Evolutionary conservation across 30 jellyfish, hydroid and myxozoan genomes (phyloP).

Genomic region (Turritopsis dohrnii): DNA sequence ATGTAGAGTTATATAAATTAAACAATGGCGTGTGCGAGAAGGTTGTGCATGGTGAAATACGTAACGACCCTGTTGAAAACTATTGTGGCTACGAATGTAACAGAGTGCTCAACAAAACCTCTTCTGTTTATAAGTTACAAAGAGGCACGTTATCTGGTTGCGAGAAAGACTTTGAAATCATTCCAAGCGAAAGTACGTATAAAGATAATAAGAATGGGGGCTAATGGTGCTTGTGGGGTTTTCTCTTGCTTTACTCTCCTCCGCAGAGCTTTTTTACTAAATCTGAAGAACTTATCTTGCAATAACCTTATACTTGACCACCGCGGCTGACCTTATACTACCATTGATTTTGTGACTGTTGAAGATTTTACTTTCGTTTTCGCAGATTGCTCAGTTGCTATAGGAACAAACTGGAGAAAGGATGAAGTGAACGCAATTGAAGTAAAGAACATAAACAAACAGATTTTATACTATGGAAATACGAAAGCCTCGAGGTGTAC

Average conservation of each 20-base stretch:
- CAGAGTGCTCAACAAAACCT: background rate
- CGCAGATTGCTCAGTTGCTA: background rate
- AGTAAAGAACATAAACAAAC: background rate
- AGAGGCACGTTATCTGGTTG: background rate
- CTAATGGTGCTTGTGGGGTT: background rate
- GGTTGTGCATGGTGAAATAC: background rate
- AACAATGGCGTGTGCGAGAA: conserved; percentile 6
- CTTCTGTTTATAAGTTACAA: background rate
- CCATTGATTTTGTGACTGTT: background rate
- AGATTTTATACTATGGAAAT: background rate
- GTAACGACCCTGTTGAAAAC: background rate
- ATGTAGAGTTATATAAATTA: conserved; percentile 4
- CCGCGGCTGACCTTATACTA: background rate
- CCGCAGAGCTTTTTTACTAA: background rate
- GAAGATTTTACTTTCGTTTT: background rate
- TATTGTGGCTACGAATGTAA: conserved; percentile 3
- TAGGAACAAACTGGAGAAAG: background rate
- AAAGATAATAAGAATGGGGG: background rate
- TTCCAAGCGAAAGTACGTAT: background rate
- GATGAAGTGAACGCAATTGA: background rate
- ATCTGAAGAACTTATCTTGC: background rate
- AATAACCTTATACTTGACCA: background rate
- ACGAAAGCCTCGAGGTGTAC: background rate
- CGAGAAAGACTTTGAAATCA: background rate
- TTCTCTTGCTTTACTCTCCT: background rate